Conservation (phyloP, 2,113 vertebrate species). For the Recurvirostra avosetta region DNA sequence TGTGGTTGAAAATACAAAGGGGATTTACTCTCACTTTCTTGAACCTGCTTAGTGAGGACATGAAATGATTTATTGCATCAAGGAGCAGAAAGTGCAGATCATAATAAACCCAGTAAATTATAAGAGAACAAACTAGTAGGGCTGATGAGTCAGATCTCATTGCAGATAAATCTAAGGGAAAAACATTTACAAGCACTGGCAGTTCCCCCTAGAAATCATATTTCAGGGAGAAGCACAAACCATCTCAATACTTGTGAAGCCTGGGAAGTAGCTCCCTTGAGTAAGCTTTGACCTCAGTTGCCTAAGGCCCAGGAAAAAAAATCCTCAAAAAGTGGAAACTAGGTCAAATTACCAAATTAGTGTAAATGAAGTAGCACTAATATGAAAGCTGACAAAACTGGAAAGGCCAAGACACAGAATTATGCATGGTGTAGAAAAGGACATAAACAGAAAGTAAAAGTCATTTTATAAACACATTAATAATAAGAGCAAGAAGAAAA, state of each 20-base stretch:
- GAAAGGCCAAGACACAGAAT: not conserved
- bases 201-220: not conserved
- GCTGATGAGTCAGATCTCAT: slow-evolving; percentile 14
- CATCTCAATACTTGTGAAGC: not conserved
- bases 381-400: not conserved
- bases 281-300: not conserved
- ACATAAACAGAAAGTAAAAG: not conserved
- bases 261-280: not conserved
- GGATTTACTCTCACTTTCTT: not conserved
- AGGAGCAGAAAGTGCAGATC: slow-evolving; percentile 34
- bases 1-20: not conserved
- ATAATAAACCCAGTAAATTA: slow-evolving; percentile 50
- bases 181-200: not conserved
- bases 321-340: not conserved
- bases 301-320: not conserved
- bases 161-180: slow-evolving; percentile 29
- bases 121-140: not conserved
- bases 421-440: not conserved
- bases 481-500: not conserved
- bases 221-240: not conserved
- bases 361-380: not conserved
- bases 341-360: not conserved
- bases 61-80: slow-evolving; percentile 29
- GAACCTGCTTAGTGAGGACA: not conserved
- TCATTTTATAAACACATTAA: not conserved